Evolutionary conservation across 2,113 vertebrate species (phyloP).

Genomic region (Phycodurus eques): DNA sequence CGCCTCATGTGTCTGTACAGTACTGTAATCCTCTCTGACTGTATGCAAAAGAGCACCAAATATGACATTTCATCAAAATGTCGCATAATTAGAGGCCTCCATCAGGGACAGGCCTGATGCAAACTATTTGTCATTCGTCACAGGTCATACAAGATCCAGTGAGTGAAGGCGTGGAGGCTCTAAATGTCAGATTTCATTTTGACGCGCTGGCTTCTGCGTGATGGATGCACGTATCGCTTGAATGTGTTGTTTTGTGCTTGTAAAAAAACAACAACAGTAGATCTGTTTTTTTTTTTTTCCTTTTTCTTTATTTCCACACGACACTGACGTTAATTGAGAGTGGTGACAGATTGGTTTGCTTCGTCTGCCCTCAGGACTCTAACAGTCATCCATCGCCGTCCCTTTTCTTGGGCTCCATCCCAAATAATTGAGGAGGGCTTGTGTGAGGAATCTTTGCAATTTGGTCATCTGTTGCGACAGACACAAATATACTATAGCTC

Average conservation of each 20-base stretch:
- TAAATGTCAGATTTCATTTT: conserved; percentile 76
- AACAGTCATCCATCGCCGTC: conserved; percentile 53
- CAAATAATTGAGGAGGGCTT: conserved; percentile 61
- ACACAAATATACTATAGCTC: conserved; percentile 26
- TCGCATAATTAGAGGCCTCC: conserved; percentile 64
- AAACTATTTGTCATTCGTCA: conserved; percentile 68
- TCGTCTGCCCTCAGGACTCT: conserved; percentile 33
- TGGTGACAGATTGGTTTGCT: conserved; percentile 54
- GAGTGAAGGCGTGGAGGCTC: conserved; percentile 54
- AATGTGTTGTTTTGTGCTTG: conserved; percentile 50
- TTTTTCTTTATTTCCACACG: conserved; percentile 17
- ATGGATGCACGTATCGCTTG: conserved; percentile 62
- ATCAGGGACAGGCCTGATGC: conserved; percentile 53
- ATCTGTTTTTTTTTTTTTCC: conserved; percentile 15
- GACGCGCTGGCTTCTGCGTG: conserved; percentile 43
- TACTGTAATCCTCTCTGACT: background rate
- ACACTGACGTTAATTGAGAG: conserved; percentile 48
- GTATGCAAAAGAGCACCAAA: conserved; percentile 43
- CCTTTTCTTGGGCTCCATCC: conserved; percentile 50
- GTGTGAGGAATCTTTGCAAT: conserved; percentile 40
- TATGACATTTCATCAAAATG: conserved; percentile 68
- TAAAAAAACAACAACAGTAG: conserved; percentile 32
- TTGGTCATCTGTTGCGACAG: conserved; percentile 46
- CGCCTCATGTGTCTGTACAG: background rate
- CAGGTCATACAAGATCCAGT: conserved; percentile 60